Evolutionary conservation across 2,797 vertebrate genomes (phyloP), one percentile per base, ranked within the genome.

Genomic region (Chaetodon trifasciatus): DNA sequence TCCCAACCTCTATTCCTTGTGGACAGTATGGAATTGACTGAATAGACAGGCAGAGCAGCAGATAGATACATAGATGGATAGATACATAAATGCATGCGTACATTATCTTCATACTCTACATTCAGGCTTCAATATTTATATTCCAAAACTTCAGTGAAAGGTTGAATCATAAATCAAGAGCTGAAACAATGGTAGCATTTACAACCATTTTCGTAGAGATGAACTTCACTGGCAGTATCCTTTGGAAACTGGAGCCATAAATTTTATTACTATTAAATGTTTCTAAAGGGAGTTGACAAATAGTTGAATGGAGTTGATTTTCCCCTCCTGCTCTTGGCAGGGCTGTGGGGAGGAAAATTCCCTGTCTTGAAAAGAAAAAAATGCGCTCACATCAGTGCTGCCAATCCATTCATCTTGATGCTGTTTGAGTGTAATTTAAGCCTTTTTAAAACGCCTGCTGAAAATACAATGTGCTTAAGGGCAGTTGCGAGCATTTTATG

Each of bases 221-320:
- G 94, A 93, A 95, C 94, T 96, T 95, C 78, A 67, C 94, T 98
- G 97, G 97, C 97, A 97, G 94, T 95, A 96, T 96, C 93, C 94
- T 96, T 96, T 96, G 96, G 96, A 98, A 98, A 97, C 95, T 93
- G 82, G 95, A 93, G 92, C 93, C 96, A 97, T 98, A 97, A 96
- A 97, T 98, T 97, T 92, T 97, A 97, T 97, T 96, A 96, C 96
- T 96, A 97, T 97, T 97, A 97, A 97, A 98, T 96, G 94, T 96
- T 97, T 97, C 97, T 98, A 97, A 98, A 96, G 97, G 97, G 97
- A 98, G 96, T 97, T 97, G 97, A 98, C 97, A 98, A 97, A 98
- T 97, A 97, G 94, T 97, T 97, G 97, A 97, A 96, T 94, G 83
- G 95, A 95, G 92, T 94, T 96, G 94, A 95, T 93, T 96, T 96